Evolutionary conservation across 1,140 invertebrate species (phyloP).

Genomic region (Drosophila prosaltans): DNA sequence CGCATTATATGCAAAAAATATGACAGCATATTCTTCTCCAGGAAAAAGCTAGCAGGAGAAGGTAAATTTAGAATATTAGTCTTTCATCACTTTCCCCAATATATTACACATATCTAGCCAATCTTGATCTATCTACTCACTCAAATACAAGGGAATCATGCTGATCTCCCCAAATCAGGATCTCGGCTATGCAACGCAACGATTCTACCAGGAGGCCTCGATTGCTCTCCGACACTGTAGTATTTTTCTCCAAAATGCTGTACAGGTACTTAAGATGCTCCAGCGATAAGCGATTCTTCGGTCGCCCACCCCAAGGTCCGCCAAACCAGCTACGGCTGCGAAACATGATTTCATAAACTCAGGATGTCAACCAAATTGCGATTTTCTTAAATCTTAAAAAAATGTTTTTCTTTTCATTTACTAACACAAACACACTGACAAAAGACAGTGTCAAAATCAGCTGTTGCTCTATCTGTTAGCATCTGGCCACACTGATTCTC

Average conservation of each 20-base stretch:
- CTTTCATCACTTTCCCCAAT: background rate
- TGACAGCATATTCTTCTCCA: slow-evolving; percentile 99
- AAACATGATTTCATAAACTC: slow-evolving; percentile 86
- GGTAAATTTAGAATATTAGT: slow-evolving; percentile 5
- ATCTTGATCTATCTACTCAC: slow-evolving; percentile 86
- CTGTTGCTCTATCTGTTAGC: slow-evolving; percentile 45
- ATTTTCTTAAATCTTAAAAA: slow-evolving; percentile 40
- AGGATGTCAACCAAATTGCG: slow-evolving; percentile 28
- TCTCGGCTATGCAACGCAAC: slow-evolving; percentile 98
- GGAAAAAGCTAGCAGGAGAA: slow-evolving; percentile 92
- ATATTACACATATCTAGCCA: slow-evolving; percentile 42
- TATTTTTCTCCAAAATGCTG: slow-evolving; percentile 97
- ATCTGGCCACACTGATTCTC: slow-evolving; percentile 7
- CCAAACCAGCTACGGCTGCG: slow-evolving; percentile 94
- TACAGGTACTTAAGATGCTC: slow-evolving; percentile 99
- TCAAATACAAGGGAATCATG: slow-evolving; percentile 99
- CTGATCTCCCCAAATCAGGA: slow-evolving; percentile 99
- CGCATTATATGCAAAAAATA: slow-evolving; percentile 99
- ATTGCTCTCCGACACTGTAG: slow-evolving; percentile 97
- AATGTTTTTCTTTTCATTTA: slow-evolving; percentile 49
- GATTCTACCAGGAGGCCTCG: slow-evolving; percentile 98
- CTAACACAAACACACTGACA: slow-evolving; percentile 34
- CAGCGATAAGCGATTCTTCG: slow-evolving; percentile 97
- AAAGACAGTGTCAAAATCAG: slow-evolving; percentile 57
- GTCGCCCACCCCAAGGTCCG: slow-evolving; percentile 91